Evolutionary conservation across 1,140 invertebrate species (phyloP), one percentile per base, ranked within the genome.

Genomic region (Drosophila parabipectinata): DNA sequence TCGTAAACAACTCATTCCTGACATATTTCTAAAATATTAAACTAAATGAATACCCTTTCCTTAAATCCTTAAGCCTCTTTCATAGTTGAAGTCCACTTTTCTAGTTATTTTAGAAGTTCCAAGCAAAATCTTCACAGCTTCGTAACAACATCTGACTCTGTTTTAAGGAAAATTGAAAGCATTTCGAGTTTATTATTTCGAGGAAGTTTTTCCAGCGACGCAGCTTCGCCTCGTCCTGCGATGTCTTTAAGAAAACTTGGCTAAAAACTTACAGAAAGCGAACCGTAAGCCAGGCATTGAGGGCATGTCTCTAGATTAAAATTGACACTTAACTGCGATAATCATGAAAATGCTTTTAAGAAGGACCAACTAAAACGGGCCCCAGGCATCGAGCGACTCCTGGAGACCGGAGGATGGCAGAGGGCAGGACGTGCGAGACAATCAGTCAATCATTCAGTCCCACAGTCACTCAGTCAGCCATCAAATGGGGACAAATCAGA

Each of bases 301-400:
- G 48, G 56, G 24, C 53, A 62, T 58, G 57, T 26, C 59, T 51
- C 58, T 83, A 79, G 80, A 83, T 83, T 75, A 83, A 79, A 83
- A 84, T 61, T 83, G 79, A 83, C 79, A 83, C 81, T 83, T 84
- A 77, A 77, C 72, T 84, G 72, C 62, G 76, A 83, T 83, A 72
- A 83, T 76, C 80, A 63, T 45, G 52, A 77, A 83, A 83, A 83
- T 84, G 80, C 80, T 84, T 84, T 83, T 83, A 69, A 64, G 69
- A 66, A 62, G 48, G 57, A 56, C 64, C 60, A 72, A 68, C 71
- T 48, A 64, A 64, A 41, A 37, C 15, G 30, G 24, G 39, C 59
- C 37, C 18, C 47, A 26, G 54, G 59, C 76, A 60, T 34, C 30
- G 6, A 28, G 24, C 14, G 26, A 34, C n/a, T 28, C 32, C 15